Percentiles rank a stretch among this genome's conserved stretches.
phyloP scores from a whole-genome alignment of 2,888 invertebrate species.

The Xylocampa areola region DNA sequence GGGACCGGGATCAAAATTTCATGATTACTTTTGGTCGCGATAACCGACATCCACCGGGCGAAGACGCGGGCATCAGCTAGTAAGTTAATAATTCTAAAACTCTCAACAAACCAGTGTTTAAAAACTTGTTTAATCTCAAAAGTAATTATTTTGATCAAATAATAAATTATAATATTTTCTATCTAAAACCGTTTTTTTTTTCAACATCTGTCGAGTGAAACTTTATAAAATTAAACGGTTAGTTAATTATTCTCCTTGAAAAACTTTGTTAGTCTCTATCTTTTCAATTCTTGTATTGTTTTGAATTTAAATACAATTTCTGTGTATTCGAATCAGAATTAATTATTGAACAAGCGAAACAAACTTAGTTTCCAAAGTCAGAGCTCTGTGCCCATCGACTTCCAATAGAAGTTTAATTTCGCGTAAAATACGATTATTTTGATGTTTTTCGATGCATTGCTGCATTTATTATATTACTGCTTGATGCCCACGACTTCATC shows the following conservation, averaged over 20 bases:
- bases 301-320: constrained; percentile 15
- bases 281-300: constrained; percentile 24
- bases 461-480: no score
- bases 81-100: no score
- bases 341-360: constrained; percentile 39
- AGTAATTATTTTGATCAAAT: no score
- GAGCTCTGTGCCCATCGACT: constrained; percentile 13
- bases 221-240: constrained; percentile 6
- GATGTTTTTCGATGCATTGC: not conserved
- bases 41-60: no score
- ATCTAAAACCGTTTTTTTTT: no score
- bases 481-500: no score
- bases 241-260: constrained; percentile 21
- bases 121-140: no score
- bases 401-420: constrained; percentile 11
- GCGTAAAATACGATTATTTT: not conserved
- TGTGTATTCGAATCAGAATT: constrained; percentile 39
- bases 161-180: no score
- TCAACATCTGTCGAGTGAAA: constrained; percentile 25
- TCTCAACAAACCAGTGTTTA: no score
- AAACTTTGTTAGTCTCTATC: constrained; percentile 22
- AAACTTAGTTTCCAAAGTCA: constrained; percentile 29
- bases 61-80: no score
- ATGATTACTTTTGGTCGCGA: no score
- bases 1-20: no score